A percentile compares a stretch with the other conserved stretches of the same genome.
phyloP scores from a whole-genome alignment of 2,797 vertebrate species.

The Geotrypetes seraphini region DNA sequence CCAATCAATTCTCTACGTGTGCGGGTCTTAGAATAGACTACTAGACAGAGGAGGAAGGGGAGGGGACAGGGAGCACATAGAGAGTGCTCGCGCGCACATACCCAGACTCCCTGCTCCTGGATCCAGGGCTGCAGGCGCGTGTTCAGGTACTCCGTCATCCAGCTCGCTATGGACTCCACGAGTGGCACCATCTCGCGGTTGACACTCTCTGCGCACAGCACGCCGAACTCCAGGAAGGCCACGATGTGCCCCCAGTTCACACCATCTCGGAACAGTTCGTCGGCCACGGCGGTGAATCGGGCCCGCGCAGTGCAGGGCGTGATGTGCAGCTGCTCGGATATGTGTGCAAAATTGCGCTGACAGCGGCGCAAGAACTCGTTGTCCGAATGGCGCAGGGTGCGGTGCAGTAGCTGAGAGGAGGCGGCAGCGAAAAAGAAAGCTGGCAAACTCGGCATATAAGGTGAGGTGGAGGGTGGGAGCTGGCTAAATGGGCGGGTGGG shows the following conservation, averaged over 20 bases:
- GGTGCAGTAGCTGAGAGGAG: constrained; percentile 46
- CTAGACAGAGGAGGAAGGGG: too few species aligned
- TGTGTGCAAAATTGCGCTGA: constrained; percentile 84
- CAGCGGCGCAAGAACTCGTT: constrained; percentile 87
- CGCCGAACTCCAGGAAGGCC: constrained; percentile 96
- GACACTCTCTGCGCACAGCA: too few species aligned
- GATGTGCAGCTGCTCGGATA: constrained; percentile 87
- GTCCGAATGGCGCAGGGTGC: constrained; percentile 80
- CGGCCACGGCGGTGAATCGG: constrained; percentile 84
- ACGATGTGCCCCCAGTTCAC: constrained; percentile 97
- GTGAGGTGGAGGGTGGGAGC: too few species aligned
- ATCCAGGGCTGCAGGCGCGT: too few species aligned
- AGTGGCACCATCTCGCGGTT: constrained; percentile 81
- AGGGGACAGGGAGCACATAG: too few species aligned
- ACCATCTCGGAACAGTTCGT: constrained; percentile 94
- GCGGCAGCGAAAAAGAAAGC: constrained; percentile 43
- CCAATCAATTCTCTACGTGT: too few species aligned
- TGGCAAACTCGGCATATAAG: too few species aligned
- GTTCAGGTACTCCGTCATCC: constrained; percentile 98
- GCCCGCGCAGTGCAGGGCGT: constrained; percentile 75
- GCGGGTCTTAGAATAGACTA: too few species aligned
- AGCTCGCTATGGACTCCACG: constrained; percentile 82
- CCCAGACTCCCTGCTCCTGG: constrained; percentile 97
- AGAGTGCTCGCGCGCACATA: too few species aligned
- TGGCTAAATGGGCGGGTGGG: too few species aligned